Percentiles rank a stretch among this genome's conserved stretches.
Evolutionary conservation across 1,140 invertebrate species (phyloP).

Genomic region (Cephus cinctus): DNA sequence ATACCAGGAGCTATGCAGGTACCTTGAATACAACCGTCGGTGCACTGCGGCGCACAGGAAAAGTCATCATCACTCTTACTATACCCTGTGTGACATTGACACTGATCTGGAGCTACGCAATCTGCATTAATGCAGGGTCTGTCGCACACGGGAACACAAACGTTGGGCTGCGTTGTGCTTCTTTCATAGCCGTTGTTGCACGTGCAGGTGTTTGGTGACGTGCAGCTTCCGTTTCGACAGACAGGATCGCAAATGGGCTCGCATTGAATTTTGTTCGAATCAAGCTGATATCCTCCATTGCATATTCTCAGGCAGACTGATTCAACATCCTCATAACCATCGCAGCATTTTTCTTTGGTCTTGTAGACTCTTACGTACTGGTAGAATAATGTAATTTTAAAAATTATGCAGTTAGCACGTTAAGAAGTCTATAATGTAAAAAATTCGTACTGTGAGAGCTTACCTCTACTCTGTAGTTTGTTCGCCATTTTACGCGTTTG

Average conservation of each 20-base stretch:
- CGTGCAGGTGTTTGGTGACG: slow-evolving; percentile 14
- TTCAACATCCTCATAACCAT: slow-evolving; percentile 60
- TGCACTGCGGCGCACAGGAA: slow-evolving; percentile 53
- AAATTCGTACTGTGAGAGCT: too few species aligned
- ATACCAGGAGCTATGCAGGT: slow-evolving; percentile 29
- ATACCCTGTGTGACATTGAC: slow-evolving; percentile 38
- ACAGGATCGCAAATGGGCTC: slow-evolving; percentile 13
- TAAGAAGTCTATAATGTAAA: too few species aligned
- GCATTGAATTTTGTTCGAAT: slow-evolving; percentile 1
- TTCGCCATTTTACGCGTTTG: slow-evolving; percentile 14
- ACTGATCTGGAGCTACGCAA: slow-evolving; percentile 51
- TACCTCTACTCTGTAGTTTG: slow-evolving; percentile 31
- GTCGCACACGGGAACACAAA: slow-evolving; percentile 50
- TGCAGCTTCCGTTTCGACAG: slow-evolving; percentile 21
- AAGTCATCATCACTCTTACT: slow-evolving; percentile 1
- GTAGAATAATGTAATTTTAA: too few species aligned
- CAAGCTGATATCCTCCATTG: not conserved
- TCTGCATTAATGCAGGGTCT: slow-evolving; percentile 43
- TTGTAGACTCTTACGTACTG: slow-evolving; percentile 16
- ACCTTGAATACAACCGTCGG: slow-evolving; percentile 26
- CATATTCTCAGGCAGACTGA: slow-evolving; percentile 59
- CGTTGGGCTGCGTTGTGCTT: not conserved
- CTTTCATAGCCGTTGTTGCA: slow-evolving; percentile 24
- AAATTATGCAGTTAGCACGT: too few species aligned
- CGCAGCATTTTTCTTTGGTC: slow-evolving; percentile 56